Base-by-base conservation (phyloP, 2,113 vertebrate species). In the Peucedramus taeniatus region DNA sequence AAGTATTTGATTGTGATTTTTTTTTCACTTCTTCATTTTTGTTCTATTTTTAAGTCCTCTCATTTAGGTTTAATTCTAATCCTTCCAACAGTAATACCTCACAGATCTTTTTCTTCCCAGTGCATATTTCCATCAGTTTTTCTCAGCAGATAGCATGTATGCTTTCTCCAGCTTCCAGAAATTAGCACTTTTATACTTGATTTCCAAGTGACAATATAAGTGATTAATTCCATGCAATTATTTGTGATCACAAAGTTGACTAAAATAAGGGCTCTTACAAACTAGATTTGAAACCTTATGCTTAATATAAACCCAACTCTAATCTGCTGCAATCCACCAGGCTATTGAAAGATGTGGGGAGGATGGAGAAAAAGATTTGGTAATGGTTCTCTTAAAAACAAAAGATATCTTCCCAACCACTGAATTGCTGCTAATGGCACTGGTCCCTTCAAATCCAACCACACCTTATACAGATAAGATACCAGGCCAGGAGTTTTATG, bases 161-260 rank as follows among this genome's bases (percentile, higher is more conserved):
- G 26, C 45, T 71, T 15, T 69, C 56, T 78, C 37, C 44, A 66
- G 24, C 47, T 95, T 85, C 71, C 80, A 92, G 71, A 74, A 80
- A 76, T 89, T 86, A 87, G 47, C 65, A 75, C 56, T 93, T 93
- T 90, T 84, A 70, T 79, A 93, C 84, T 83, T 92, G 90, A 97
- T 95, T 92, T 96, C 83, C 77, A 89, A 95, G 76, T 83, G 85
- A 80, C 82, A 81, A 64, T 80, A 4, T 60, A 91, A 86, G 47
- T 83, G 64, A 86, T 96, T 88, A 81, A 93, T 92, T 88, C 69
- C 14, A 11, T 39, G 57, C 75, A 86, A 80, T 86, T 93, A 83
- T 71, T 93, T 93, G 76, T 86, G 37, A 89, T 87, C 33, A 39
- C 40, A 28, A 70, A 89, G 45, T 57, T 96, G 70, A 87, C 50